These are phyloP conservation scores for Tautogolabrus adspersus DNA, from an alignment of 2,113 vertebrate genomes.

Conservation along the genomic window DNA sequence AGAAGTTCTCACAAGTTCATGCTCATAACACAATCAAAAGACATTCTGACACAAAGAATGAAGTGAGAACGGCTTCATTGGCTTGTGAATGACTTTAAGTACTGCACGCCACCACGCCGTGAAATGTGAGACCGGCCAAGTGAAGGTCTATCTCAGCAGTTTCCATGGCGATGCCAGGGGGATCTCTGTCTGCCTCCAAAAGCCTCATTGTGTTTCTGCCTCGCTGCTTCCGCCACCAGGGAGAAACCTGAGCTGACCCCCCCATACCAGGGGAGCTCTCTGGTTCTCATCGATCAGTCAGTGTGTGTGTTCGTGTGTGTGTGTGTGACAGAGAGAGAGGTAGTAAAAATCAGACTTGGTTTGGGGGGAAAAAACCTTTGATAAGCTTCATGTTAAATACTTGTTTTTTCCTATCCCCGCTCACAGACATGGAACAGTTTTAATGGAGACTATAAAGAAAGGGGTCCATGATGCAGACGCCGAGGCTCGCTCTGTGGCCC, in stretches of 20 bases:
- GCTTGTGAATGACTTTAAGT: neutral
- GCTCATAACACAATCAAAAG: too few relatives aligned
- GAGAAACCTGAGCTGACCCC: conserved; percentile 63
- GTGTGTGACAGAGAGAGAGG: too few relatives aligned
- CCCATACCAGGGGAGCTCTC: conserved; percentile 40
- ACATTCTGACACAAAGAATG: neutral
- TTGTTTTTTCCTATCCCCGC: conserved; percentile 34
- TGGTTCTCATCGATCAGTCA: conserved; percentile 47
- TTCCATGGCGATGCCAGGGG: conserved; percentile 58
- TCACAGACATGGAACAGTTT: conserved; percentile 87
- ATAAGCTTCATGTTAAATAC: too few relatives aligned
- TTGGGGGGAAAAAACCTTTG: too few relatives aligned
- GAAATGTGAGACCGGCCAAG: conserved; percentile 47
- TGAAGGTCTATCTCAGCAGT: conserved; percentile 25
- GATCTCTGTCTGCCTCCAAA: conserved; percentile 43
- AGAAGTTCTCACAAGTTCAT: too few relatives aligned
- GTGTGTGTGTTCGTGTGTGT: neutral
- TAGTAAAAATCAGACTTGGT: too few relatives aligned
- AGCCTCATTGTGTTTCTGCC: conserved; percentile 47
- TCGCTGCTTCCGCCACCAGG: conserved; percentile 30
- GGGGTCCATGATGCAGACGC: conserved; percentile 96
- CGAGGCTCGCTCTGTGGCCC: conserved; percentile 93
- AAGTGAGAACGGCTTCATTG: neutral
- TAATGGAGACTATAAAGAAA: conserved; percentile 96
- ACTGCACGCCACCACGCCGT: neutral